Evolutionary conservation across 2,113 vertebrate species (phyloP).

Genomic region (Macquaria australasica): DNA sequence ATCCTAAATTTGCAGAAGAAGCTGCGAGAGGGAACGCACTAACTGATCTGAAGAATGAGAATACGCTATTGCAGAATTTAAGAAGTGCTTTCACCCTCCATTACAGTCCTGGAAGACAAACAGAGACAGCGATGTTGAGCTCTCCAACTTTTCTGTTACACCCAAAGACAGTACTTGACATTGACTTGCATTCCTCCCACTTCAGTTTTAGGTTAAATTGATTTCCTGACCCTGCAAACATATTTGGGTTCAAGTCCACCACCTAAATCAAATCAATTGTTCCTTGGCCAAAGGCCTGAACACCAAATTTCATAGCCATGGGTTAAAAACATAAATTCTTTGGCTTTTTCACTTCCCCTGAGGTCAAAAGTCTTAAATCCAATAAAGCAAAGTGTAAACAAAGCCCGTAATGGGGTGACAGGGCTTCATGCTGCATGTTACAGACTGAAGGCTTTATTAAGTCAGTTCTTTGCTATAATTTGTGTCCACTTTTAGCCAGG

Average conservation of each 20-base stretch:
- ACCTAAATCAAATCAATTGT: slow-evolving; percentile 38
- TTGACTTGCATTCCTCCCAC: slow-evolving; percentile 10
- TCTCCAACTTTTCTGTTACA: neutral
- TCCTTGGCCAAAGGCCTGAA: slow-evolving; percentile 1
- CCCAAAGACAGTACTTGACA: slow-evolving; percentile 1
- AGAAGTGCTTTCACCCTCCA: neutral
- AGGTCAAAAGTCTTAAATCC: slow-evolving; percentile 44
- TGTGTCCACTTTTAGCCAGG: slow-evolving; percentile 9
- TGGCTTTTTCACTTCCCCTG: slow-evolving; percentile 9
- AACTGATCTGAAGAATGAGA: neutral
- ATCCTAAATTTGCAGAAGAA: neutral
- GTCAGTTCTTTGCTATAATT: slow-evolving; percentile 35
- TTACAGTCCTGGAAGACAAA: neutral
- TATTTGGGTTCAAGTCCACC: slow-evolving; percentile 25
- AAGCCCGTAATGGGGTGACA: slow-evolving; percentile 33
- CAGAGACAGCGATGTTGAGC: neutral
- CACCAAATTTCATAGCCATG: slow-evolving; percentile 15
- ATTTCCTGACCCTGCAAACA: slow-evolving; percentile 27
- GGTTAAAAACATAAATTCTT: slow-evolving; percentile 23
- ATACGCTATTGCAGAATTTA: neutral
- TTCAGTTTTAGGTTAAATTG: slow-evolving; percentile 8
- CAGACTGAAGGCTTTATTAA: slow-evolving; percentile 39
- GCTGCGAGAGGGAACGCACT: neutral
- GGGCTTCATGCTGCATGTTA: neutral
- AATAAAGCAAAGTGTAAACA: slow-evolving; percentile 52